phyloP scores from a whole-genome alignment of 2,113 vertebrate species.

The Hippocampus comes region DNA sequence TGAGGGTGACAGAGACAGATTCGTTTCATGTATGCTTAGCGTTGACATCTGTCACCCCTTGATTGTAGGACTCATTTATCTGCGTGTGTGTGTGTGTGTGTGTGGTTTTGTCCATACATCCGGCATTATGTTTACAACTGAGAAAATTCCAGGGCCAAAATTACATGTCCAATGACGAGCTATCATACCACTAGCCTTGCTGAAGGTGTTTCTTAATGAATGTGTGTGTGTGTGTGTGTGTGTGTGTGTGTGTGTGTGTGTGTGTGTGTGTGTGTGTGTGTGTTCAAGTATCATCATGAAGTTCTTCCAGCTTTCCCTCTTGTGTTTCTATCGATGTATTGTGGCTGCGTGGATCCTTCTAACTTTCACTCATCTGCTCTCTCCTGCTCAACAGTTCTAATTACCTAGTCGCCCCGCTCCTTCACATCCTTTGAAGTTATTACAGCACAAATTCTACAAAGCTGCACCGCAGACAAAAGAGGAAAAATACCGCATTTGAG shows the following conservation, averaged over 20 bases:
- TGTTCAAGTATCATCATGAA: constrained; percentile 36
- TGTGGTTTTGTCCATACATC: constrained; percentile 20
- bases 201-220: not conserved
- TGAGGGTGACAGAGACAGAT: not conserved
- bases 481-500: constrained; percentile 37
- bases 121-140: constrained; percentile 38
- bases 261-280: constrained; percentile 1
- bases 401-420: constrained; percentile 61
- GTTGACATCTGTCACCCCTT: constrained; percentile 13
- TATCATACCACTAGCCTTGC: constrained; percentile 33
- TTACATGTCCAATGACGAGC: constrained; percentile 25
- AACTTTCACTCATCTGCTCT: constrained; percentile 49
- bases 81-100: not conserved
- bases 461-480: constrained; percentile 62
- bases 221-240: not conserved
- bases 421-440: constrained; percentile 65
- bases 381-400: constrained; percentile 49
- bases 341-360: constrained; percentile 50
- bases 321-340: constrained; percentile 50
- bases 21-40: constrained; percentile 26
- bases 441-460: constrained; percentile 60
- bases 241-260: not conserved
- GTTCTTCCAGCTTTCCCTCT: constrained; percentile 15
- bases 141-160: constrained; percentile 28
- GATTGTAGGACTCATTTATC: constrained; percentile 11